These are phyloP conservation scores for Xylota sylvarum DNA, from an alignment of 2,888 invertebrate genomes.

Conservation along the genomic window DNA sequence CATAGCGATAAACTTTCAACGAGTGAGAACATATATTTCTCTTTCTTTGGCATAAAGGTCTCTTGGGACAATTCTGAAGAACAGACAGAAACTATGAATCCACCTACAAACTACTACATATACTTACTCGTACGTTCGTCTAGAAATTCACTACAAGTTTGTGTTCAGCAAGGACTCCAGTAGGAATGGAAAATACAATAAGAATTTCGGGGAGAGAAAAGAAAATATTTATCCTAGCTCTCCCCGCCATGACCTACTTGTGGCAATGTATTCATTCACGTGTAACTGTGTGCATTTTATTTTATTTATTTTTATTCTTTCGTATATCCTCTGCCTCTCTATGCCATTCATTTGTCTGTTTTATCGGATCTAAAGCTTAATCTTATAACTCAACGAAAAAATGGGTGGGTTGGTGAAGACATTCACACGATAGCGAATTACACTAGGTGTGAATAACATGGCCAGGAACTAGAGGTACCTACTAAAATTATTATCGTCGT, in stretches of 20 bases:
- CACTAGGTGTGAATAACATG: constrained; percentile 42
- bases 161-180: not conserved
- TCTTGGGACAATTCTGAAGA: constrained; percentile 27
- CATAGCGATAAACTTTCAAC: constrained; percentile 33
- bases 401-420: constrained; percentile 3
- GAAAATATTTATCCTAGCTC: constrained; percentile 2
- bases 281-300: constrained; percentile 9
- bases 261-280: constrained; percentile 9
- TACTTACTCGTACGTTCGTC: no score
- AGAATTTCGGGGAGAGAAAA: not conserved
- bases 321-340: not conserved
- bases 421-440: not conserved
- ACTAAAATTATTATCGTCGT: not conserved
- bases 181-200: constrained; percentile 3
- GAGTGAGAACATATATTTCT: constrained; percentile 15
- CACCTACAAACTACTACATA: not conserved
- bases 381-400: constrained; percentile 8
- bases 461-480: constrained; percentile 2
- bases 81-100: constrained; percentile 37
- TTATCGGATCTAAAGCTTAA: constrained; percentile 46
- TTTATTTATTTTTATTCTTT: constrained; percentile 5
- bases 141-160: constrained; percentile 3
- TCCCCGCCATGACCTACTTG: constrained; percentile 48
- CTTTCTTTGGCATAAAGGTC: constrained; percentile 31
- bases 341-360: constrained; percentile 16